Evolutionary conservation across 2,888 invertebrate genomes (phyloP).

Genomic region (Drosophila anomalata): DNA sequence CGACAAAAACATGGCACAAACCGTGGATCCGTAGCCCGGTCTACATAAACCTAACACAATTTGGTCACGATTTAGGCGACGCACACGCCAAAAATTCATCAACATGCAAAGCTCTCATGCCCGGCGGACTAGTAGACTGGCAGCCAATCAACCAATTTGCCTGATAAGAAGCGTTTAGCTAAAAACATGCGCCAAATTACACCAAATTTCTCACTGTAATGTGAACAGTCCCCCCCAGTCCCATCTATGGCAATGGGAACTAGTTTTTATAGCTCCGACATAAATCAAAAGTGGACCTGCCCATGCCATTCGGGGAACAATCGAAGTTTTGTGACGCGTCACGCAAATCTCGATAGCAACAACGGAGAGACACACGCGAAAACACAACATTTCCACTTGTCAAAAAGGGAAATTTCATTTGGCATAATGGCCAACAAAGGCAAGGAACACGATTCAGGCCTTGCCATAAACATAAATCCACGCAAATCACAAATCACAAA

Average conservation of each 20-base stretch:
- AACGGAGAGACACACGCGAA: neutral
- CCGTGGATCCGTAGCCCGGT: slow-evolving; percentile 12
- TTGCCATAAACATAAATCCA: slow-evolving; percentile 58
- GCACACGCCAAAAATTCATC: slow-evolving; percentile 77
- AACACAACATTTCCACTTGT: slow-evolving; percentile 63
- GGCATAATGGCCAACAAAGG: slow-evolving; percentile 14
- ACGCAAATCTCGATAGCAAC: slow-evolving; percentile 70
- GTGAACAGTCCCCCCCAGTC: slow-evolving; percentile 32
- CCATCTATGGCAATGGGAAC: slow-evolving; percentile 27
- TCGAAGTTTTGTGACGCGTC: slow-evolving; percentile 62
- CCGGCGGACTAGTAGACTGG: neutral
- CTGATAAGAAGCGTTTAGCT: slow-evolving; percentile 79
- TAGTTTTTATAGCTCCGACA: slow-evolving; percentile 61
- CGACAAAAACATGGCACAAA: slow-evolving; percentile 15
- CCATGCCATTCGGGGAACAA: slow-evolving; percentile 26
- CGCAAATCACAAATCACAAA: slow-evolving; percentile 67
- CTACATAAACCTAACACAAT: slow-evolving; percentile 74
- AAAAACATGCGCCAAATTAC: slow-evolving; percentile 78
- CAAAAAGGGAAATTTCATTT: slow-evolving; percentile 45
- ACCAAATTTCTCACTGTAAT: slow-evolving; percentile 76
- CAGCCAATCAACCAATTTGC: slow-evolving; percentile 72
- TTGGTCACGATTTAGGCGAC: slow-evolving; percentile 74
- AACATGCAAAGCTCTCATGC: slow-evolving; percentile 61
- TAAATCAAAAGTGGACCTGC: slow-evolving; percentile 65
- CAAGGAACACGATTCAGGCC: slow-evolving; percentile 42